Conservation (phyloP, 2,113 vertebrate species). For the mouse (Mus musculus) region GRCm39 chr8:71260001-71260500, state of each 20-base stretch:
- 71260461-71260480: not conserved
- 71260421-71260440: not conserved
- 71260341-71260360: not conserved
- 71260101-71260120: not conserved
- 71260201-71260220: not conserved
- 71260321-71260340: not conserved
- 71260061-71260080: not conserved
- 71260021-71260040: too few species aligned
- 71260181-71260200: slow-evolving; percentile 64
- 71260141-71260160: slow-evolving; percentile 41
- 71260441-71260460: not conserved
- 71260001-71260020: not conserved
- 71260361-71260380: not conserved
- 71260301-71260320: not conserved
- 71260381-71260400: not conserved
- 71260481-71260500: not conserved
- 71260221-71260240: not conserved
- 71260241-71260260: not conserved
- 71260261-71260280: not conserved
- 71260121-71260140: slow-evolving; percentile 52
- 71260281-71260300: rapidly evolving
- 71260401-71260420: not conserved
- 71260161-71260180: slow-evolving; percentile 73
- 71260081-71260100: not conserved
- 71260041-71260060: not conserved